Conservation (phyloP, 2,797 vertebrate species). For the Chelonia mydas region DNA sequence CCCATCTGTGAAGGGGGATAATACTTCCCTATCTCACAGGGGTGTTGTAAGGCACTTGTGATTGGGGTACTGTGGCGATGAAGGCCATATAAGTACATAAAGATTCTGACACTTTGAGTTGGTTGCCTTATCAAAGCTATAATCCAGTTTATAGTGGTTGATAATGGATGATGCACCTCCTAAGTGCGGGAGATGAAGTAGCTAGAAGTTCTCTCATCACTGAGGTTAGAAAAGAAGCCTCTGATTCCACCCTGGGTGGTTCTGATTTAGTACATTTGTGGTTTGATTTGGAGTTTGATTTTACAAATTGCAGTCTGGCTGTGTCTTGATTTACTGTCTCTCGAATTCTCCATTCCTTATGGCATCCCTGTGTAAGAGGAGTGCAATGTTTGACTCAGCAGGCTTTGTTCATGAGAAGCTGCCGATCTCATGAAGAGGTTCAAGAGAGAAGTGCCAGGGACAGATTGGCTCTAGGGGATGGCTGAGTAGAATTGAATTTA, state of each 20-base stretch:
- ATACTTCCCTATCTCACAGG: not conserved
- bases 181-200: not conserved
- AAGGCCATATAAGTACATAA: not conserved
- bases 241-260: not conserved
- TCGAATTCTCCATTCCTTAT: not conserved
- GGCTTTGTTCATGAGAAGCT: not conserved
- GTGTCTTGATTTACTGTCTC: not conserved
- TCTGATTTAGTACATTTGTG: not conserved
- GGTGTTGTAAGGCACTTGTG: not conserved
- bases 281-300: not conserved
- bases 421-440: not conserved
- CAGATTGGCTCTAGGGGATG: not conserved
- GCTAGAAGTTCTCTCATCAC: not conserved
- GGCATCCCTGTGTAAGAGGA: not conserved
- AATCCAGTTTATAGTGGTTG: accelerated
- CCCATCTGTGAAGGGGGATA: accelerated
- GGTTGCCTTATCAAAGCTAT: not conserved
- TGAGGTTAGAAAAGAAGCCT: not conserved
- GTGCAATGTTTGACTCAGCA: not conserved
- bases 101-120: not conserved
- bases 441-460: not conserved
- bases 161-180: not conserved
- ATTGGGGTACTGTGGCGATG: not conserved
- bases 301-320: accelerated
- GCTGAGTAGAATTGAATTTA: not conserved